A percentile compares a stretch with the other conserved stretches of the same genome.
phyloP scores from a whole-genome alignment of 2,888 invertebrate species.

The Syrista parreyssii region DNA sequence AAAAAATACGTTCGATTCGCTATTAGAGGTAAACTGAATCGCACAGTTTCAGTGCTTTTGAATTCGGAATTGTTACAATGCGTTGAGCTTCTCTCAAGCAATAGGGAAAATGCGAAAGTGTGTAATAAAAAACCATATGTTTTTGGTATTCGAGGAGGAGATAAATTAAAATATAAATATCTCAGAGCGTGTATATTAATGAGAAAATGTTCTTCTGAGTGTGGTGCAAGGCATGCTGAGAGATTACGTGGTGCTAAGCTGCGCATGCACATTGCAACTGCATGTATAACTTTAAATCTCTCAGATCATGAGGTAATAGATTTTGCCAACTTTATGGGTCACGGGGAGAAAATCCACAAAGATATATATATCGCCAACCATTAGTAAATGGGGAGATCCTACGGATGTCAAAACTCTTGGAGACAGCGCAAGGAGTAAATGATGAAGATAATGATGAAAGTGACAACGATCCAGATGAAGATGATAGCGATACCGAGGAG shows the following conservation, averaged over 20 bases:
- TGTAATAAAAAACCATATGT: conserved; percentile 21
- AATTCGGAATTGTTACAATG: conserved; percentile 3
- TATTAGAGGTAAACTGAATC: conserved; percentile 26
- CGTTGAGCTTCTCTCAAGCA: conserved; percentile 16
- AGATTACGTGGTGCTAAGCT: conserved; percentile 26
- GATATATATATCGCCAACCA: conserved; percentile 28
- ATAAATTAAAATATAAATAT: background rate
- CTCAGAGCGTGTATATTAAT: conserved; percentile 22
- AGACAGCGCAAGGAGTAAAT: conserved; percentile 28
- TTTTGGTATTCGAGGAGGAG: conserved; percentile 22
- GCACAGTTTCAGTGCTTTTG: conserved; percentile 28
- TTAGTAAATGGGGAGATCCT: conserved; percentile 33
- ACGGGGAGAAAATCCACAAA: conserved; percentile 18
- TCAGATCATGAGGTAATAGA: conserved; percentile 17
- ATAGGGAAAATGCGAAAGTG: conserved; percentile 19
- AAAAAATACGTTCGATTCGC: conserved; percentile 27
- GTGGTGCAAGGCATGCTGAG: conserved; percentile 26
- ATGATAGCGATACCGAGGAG: background rate
- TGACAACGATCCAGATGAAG: background rate
- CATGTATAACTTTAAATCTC: conserved; percentile 24
- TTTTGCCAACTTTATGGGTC: conserved; percentile 28
- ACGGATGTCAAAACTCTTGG: conserved; percentile 35
- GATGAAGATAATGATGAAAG: conserved; percentile 1
- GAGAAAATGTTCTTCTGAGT: conserved; percentile 18
- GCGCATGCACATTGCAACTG: conserved; percentile 31